Base-by-base conservation (phyloP, 1,140 invertebrate genomes). In the Liolophura sinensis region DNA sequence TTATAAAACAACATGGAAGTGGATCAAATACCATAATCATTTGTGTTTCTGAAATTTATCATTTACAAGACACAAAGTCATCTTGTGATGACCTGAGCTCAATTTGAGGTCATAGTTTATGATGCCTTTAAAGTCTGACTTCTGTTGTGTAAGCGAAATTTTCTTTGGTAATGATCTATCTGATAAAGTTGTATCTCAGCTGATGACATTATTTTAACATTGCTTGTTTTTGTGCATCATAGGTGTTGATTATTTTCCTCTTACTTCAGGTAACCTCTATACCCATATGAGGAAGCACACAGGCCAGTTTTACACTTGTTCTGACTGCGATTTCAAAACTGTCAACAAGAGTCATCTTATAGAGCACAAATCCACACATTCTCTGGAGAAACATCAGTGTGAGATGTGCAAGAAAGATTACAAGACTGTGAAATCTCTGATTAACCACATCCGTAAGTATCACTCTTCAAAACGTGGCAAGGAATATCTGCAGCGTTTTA, bases 221-320 rank as follows among this genome's bases (percentile, higher is more conserved):
- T 40, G 31, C 31, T 40, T 40, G n/a, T n/a, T n/a, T n/a, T n/a
- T n/a, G n/a, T n/a, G n/a, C n/a, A n/a, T n/a, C n/a, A n/a, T n/a
- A n/a, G n/a, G 31, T 48, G 20, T 60, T 6, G 18, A 40, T 60
- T 20, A 40, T 31, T n/a, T 67, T 14, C 12, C n/a, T 27, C 20
- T 48, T 60, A 31, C 57, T 48, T 20, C 67, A 82, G 82, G 82
- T 48, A 85, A 84, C 66, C 68, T 85, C 31, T 85, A 85, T 63
- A 84, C 81, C 24, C 84, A 85, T 66, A 85, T 85, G 81, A 68
- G 83, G 51, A 84, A 81, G 58, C 84, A 85, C 69, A 85, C 84
- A 31, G 84, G 83, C 24, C 82, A 84, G 74, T 77, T 71, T 56
- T 85, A 82, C 69, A 68, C 62, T 16, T 85, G 84, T 73, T 73